These are phyloP conservation scores for Erpetoichthys calabaricus DNA, from an alignment of 2,797 vertebrate genomes.

Conservation along the genomic window DNA sequence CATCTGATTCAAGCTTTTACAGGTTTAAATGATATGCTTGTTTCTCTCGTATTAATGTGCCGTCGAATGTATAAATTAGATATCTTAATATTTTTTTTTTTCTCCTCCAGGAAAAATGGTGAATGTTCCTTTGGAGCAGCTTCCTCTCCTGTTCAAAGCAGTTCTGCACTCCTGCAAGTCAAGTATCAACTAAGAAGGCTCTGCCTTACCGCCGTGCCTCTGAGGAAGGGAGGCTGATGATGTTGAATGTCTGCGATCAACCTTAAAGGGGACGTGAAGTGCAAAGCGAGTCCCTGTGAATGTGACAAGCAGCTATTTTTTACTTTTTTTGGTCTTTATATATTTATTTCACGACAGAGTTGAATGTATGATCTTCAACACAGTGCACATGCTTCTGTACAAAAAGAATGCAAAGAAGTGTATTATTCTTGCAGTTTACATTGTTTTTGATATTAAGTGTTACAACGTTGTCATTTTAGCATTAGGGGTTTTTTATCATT, in stretches of 20 bases:
- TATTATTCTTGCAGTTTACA: slow-evolving; percentile 90
- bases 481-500: slow-evolving; percentile 66
- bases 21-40: too few species aligned
- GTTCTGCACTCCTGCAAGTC: slow-evolving; percentile 97
- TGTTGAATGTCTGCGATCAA: slow-evolving; percentile 11
- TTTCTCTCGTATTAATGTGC: too few species aligned
- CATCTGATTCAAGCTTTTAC: too few species aligned
- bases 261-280: slow-evolving; percentile 19
- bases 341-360: slow-evolving; percentile 99
- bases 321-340: slow-evolving; percentile 67
- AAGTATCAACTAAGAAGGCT: slow-evolving; percentile 62
- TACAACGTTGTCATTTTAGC: slow-evolving; percentile 80
- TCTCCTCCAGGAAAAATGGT: slow-evolving; percentile 79
- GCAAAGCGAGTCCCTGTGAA: slow-evolving; percentile 43
- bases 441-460: slow-evolving; percentile 86
- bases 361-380: slow-evolving; percentile 99
- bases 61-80: too few species aligned
- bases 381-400: slow-evolving; percentile 87
- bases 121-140: slow-evolving; percentile 90
- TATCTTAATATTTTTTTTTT: slow-evolving; percentile 4
- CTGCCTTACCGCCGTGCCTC: slow-evolving; percentile 35
- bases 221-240: slow-evolving; percentile 47
- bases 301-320: slow-evolving; percentile 75
- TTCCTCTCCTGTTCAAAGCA: slow-evolving; percentile 94
- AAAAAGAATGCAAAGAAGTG: slow-evolving; percentile 73